These are phyloP conservation scores for Cyclophora albipunctata DNA, from an alignment of 2,888 invertebrate species.

Conservation along the genomic window DNA sequence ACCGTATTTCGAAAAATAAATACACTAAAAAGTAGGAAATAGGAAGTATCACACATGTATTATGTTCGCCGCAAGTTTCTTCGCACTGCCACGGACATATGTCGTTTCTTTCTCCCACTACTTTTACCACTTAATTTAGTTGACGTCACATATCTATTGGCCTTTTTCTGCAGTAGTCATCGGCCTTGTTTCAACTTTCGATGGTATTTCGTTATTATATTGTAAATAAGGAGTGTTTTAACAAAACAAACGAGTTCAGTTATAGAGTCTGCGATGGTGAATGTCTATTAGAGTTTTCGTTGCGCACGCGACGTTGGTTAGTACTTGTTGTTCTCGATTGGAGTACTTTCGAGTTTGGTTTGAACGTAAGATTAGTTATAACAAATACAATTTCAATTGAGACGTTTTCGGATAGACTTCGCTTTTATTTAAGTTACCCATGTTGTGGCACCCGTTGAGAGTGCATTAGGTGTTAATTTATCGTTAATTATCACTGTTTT, in stretches of 20 bases:
- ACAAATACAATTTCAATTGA: too few species aligned
- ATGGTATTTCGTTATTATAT: slow-evolving; percentile 1
- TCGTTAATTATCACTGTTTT: too few species aligned
- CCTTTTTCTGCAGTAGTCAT: slow-evolving; percentile 4
- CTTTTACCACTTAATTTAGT: slow-evolving; percentile 20
- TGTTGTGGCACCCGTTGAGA: too few species aligned
- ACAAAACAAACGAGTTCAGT: slow-evolving; percentile 27
- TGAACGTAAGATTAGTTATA: slow-evolving; percentile 9
- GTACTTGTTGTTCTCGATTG: slow-evolving; percentile 26
- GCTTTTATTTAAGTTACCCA: too few species aligned
- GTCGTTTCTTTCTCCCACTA: slow-evolving; percentile 21
- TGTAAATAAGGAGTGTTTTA: too few species aligned
- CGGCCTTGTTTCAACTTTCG: slow-evolving; percentile 21
- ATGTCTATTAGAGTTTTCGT: slow-evolving; percentile 32
- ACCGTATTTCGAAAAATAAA: slow-evolving; percentile 8
- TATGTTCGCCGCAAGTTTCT: slow-evolving; percentile 11
- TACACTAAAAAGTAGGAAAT: slow-evolving; percentile 7
- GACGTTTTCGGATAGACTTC: too few species aligned
- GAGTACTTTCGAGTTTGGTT: slow-evolving; percentile 11
- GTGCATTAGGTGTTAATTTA: too few species aligned
- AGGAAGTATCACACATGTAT: slow-evolving; percentile 4
- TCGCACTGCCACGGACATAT: slow-evolving; percentile 34
- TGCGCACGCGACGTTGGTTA: slow-evolving; percentile 20
- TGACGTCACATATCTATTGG: slow-evolving; percentile 27
- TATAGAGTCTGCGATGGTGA: slow-evolving; percentile 40